phyloP scores from a whole-genome alignment of 2,797 vertebrate species.

The Luscinia luscinia region DNA sequence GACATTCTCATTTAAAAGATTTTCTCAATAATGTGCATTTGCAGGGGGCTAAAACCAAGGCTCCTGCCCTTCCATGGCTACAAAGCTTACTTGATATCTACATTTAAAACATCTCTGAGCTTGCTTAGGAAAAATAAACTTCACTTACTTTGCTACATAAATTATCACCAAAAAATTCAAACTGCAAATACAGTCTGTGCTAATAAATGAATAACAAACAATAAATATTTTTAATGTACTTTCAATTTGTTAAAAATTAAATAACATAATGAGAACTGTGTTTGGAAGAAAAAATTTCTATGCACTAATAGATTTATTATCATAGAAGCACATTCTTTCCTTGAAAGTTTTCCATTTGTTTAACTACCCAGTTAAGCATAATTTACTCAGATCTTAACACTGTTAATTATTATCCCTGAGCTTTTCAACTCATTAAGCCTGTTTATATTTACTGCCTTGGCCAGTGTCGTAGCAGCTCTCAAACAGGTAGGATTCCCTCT shows the following conservation, averaged over 20 bases:
- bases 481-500: background rate
- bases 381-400: conserved; percentile 5
- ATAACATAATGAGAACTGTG: background rate
- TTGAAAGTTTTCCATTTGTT: conserved; percentile 12
- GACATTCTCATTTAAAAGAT: background rate
- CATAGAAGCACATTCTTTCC: background rate
- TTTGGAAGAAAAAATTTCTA: background rate
- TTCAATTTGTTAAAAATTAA: conserved; percentile 1
- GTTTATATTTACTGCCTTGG: background rate
- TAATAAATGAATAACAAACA: background rate
- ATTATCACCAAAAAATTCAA: background rate
- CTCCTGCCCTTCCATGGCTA: background rate
- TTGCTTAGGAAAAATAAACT: background rate
- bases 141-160: background rate
- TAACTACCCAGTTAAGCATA: background rate
- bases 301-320: background rate
- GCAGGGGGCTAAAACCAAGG: background rate
- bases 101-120: background rate
- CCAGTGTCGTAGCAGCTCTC: background rate
- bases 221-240: background rate
- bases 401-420: conserved; percentile 47
- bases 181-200: background rate
- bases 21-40: conserved; percentile 7
- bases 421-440: conserved; percentile 35
- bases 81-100: conserved; percentile 21